Conservation (phyloP, 2,113 vertebrate genomes). For the Caretta caretta region DNA sequence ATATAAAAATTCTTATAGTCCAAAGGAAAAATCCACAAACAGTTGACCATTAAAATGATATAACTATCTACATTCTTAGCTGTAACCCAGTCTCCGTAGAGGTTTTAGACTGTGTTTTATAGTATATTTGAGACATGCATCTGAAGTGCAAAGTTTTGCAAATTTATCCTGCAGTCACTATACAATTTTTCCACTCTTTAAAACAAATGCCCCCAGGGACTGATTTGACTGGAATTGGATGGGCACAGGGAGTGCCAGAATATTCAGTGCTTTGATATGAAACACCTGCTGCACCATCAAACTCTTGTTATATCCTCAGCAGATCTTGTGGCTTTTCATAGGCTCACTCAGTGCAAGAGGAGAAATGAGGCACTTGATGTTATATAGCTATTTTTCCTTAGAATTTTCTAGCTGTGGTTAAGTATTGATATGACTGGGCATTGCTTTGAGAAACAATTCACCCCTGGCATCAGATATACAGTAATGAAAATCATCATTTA, state of each 20-base stretch:
- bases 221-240: background rate
- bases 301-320: rapidly evolving
- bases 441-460: background rate
- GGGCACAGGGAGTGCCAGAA: background rate
- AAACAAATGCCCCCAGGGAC: rapidly evolving
- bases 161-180: background rate
- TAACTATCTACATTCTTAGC: background rate
- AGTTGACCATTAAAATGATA: background rate
- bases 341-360: background rate
- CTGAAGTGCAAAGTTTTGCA: background rate
- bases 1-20: background rate
- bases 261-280: background rate
- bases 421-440: background rate
- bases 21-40: background rate
- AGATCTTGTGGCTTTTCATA: background rate
- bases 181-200: background rate
- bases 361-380: background rate
- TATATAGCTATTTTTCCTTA: background rate
- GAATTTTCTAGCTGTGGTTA: background rate
- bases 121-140: background rate
- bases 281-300: background rate
- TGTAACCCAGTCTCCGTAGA: background rate
- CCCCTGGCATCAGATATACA: background rate
- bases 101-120: background rate
- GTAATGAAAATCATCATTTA: background rate